Evolutionary conservation across 2,797 vertebrate species (phyloP), one percentile per base, ranked within the genome.

Genomic region (Eleutherodactylus coqui): DNA sequence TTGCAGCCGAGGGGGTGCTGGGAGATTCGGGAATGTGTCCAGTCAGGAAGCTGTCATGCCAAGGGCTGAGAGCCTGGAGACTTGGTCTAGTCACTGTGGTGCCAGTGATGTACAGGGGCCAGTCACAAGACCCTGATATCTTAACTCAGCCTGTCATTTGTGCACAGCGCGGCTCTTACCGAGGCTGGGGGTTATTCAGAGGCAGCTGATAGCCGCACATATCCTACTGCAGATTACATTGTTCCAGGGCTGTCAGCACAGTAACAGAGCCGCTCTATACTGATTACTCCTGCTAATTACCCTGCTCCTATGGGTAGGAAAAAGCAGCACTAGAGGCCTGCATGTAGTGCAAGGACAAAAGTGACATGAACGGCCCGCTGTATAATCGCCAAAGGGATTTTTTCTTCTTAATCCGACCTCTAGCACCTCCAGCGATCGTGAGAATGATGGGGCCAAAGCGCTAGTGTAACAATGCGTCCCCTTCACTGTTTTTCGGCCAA

Each of bases 11-110:
- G 64, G 81, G 90, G 90, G 91, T 93, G 58, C 80, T 85, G 77
- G 89, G 86, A 70, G 60, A 55, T 84, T 88, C 55, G 81, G 84
- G 73, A 89, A 81, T 81, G 58, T 76, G 87, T 89, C 76, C 84
- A 76, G 88, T 82, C 84, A 90, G 93, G 93, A 95, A 91, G 87
- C 89, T 34, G 70, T 88, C 73, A 89, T 92, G 91, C 92, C 92
- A 91, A 91, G 81, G 70, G 91, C 92, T 72, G 67, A 90, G 90
- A 84, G 85, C 89, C 90, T 86, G 90, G 93, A 95, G 92, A 88
- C 86, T 83, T 34, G 91, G 93, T 90, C 93, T 90, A 93, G 94
- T 90, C 92, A 88, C 49, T n/a, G 87, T 89, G 91, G 93, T 96
- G 94, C 93, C 94, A 92, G 91, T 88, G 89, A 92, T 91, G 91